Conservation (phyloP, 2,797 vertebrate genomes). For the Micrastur ruficollis region DNA sequence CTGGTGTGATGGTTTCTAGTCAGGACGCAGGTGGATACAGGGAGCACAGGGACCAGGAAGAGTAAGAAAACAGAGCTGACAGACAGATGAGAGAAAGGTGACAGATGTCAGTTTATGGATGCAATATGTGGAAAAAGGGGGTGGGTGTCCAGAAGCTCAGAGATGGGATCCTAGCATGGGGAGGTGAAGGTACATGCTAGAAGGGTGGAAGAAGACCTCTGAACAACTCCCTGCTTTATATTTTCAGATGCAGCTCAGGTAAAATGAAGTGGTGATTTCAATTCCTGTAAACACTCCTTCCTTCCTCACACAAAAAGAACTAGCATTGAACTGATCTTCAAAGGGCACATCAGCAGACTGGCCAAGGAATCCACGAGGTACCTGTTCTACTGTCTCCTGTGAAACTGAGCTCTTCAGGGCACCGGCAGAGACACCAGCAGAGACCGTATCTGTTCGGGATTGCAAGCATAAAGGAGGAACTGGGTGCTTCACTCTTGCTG, state of each 20-base stretch:
- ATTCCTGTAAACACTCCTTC: background rate
- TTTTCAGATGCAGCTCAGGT: background rate
- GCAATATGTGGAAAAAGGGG: background rate
- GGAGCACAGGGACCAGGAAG: background rate
- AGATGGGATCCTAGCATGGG: background rate
- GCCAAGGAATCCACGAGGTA: background rate
- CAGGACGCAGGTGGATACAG: background rate
- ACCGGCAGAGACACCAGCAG: background rate
- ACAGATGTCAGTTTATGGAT: background rate
- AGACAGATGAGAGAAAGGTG: background rate
- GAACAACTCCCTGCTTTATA: background rate
- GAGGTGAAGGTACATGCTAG: background rate
- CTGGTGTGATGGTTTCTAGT: background rate
- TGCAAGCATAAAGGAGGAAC: background rate
- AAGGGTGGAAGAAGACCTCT: background rate
- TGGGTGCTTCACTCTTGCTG: constrained; percentile 11
- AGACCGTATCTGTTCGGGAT: background rate
- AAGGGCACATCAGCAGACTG: background rate
- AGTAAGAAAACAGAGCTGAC: background rate
- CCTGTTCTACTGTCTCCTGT: background rate
- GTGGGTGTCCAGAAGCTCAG: background rate
- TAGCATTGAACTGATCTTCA: background rate
- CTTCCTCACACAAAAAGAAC: background rate
- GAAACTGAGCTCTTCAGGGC: background rate
- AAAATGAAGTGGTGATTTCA: background rate